phyloP scores from a whole-genome alignment of 2,113 vertebrate species.

The Nannospalax galili region DNA sequence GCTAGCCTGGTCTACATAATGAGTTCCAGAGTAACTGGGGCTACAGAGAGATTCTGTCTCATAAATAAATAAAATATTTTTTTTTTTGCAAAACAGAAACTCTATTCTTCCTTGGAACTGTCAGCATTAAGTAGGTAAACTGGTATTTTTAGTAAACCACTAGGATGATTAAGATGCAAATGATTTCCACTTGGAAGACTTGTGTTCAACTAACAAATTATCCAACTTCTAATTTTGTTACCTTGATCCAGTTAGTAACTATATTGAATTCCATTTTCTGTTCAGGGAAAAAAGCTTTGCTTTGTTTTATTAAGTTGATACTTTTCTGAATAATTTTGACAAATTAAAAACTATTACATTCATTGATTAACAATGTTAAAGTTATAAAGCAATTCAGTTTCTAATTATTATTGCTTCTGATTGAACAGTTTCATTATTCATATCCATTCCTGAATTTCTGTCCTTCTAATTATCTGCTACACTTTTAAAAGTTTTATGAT shows the following conservation, averaged over 20 bases:
- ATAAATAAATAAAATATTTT: too few relatives aligned
- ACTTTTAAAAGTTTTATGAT: slow-evolving; percentile 21
- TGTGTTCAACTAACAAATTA: background rate
- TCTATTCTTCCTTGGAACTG: background rate
- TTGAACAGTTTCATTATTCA: background rate
- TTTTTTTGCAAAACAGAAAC: slow-evolving; percentile 1
- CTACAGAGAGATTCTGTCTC: too few relatives aligned
- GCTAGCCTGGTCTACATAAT: too few relatives aligned
- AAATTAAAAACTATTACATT: background rate
- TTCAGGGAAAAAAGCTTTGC: background rate
- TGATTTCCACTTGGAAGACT: background rate
- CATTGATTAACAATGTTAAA: background rate
- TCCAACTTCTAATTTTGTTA: background rate
- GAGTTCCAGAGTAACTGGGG: too few relatives aligned
- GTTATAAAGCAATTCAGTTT: background rate
- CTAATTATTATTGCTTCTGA: background rate
- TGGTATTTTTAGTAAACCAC: background rate
- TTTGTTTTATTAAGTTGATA: background rate
- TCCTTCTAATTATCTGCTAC: background rate
- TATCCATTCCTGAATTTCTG: background rate
- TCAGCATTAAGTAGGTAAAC: background rate
- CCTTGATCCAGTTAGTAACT: background rate
- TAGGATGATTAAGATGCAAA: background rate
- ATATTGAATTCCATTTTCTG: background rate
- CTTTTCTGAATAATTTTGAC: background rate